A percentile compares a stretch with the other conserved stretches of the same genome.
phyloP scores from a whole-genome alignment of 2,888 invertebrate genomes.

The Nipponacmea schrenckii region DNA sequence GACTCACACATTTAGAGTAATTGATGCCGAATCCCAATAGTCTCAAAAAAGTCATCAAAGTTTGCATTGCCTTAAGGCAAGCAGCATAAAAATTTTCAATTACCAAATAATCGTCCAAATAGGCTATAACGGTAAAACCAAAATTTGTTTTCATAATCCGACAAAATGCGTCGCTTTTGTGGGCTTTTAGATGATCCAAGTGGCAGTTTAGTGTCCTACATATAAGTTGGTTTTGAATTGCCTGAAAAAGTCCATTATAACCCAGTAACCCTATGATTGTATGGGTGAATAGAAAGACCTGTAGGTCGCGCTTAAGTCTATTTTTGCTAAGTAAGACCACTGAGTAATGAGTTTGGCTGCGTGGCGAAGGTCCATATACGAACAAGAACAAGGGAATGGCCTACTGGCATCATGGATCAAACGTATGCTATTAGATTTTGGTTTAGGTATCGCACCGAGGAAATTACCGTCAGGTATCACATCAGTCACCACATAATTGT shows the following conservation, averaged over 20 bases:
- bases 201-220: neutral
- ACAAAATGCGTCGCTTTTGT: neutral
- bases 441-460: conserved; percentile 16
- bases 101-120: neutral
- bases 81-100: no score
- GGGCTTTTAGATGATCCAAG: neutral
- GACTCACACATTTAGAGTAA: neutral
- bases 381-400: conserved; percentile 14
- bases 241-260: neutral
- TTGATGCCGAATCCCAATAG: neutral
- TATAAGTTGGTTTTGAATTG: no score
- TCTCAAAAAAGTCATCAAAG: neutral
- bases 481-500: conserved; percentile 11
- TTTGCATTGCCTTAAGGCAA: no score
- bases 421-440: conserved; percentile 2
- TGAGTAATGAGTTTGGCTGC: conserved; percentile 9
- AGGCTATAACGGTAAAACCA: neutral
- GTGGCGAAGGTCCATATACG: conserved; percentile 21
- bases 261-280: conserved; percentile 8
- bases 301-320: neutral
- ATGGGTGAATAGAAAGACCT: conserved; percentile 12
- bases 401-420: no score
- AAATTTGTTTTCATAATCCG: neutral
- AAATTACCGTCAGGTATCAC: conserved; percentile 13
- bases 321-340: neutral